A percentile compares a stretch with the other conserved stretches of the same genome.
These are phyloP conservation scores for Actias luna DNA, from an alignment of 2,888 invertebrate genomes.

Conservation along the genomic window DNA sequence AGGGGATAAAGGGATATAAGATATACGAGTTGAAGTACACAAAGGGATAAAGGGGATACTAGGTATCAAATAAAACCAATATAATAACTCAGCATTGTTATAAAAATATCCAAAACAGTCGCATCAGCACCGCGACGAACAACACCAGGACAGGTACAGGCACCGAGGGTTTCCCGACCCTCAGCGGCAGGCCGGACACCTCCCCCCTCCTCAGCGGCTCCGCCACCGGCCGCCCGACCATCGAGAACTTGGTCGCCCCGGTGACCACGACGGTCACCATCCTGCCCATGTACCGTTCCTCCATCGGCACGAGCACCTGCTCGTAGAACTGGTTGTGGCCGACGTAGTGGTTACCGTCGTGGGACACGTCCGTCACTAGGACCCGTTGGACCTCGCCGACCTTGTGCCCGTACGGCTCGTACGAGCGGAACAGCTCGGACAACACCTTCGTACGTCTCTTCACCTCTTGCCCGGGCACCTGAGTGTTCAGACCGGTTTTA, in stretches of 20 bases:
- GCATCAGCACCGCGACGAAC: conserved; percentile 62
- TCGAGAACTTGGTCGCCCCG: conserved; percentile 87
- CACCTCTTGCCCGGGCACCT: conserved; percentile 92
- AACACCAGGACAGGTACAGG: conserved; percentile 60
- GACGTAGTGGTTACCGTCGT: conserved; percentile 94
- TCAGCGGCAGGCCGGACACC: conserved; percentile 73
- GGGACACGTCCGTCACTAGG: conserved; percentile 95
- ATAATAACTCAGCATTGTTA: conserved; percentile 34
- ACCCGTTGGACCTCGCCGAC: conserved; percentile 87
- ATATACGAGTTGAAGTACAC: no score
- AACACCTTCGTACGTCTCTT: conserved; percentile 94
- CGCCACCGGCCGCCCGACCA: conserved; percentile 86
- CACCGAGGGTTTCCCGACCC: conserved; percentile 38
- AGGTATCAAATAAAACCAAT: conserved; percentile 29
- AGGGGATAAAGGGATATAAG: no score
- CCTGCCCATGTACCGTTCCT: conserved; percentile 90
- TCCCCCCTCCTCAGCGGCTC: conserved; percentile 79
- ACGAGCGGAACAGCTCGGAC: conserved; percentile 94
- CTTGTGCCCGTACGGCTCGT: conserved; percentile 89
- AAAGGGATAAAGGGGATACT: background rate
- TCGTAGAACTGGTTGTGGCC: conserved; percentile 98
- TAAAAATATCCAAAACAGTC: conserved; percentile 70
- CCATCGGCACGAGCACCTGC: conserved; percentile 91
- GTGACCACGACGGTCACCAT: conserved; percentile 89
- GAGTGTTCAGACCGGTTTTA: no score